A percentile compares a stretch with the other conserved stretches of the same genome.
Conservation (phyloP, 2,797 vertebrate genomes). For the Sebastes diaconus region DNA sequence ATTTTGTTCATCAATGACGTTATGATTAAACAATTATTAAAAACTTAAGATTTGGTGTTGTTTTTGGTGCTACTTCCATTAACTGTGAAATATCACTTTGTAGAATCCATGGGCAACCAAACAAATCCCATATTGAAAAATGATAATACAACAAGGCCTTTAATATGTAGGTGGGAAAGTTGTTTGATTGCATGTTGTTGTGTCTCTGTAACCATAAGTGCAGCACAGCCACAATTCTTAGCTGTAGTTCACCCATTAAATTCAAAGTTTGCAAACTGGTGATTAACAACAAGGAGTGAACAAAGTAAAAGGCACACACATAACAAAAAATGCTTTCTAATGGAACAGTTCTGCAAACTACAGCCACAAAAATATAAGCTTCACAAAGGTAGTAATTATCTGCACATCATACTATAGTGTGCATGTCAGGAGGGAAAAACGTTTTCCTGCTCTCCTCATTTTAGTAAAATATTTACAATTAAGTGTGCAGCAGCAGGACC, state of each 20-base stretch:
- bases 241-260: background rate
- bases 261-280: background rate
- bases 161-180: background rate
- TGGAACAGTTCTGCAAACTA: background rate
- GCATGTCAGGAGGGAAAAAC: background rate
- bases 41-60: background rate
- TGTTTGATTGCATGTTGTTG: background rate
- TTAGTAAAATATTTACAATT: background rate
- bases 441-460: background rate
- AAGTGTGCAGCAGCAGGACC: background rate
- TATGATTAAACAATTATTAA: conserved; percentile 31
- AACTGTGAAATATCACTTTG: background rate
- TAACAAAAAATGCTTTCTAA: background rate
- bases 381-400: background rate
- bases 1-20: conserved; percentile 8
- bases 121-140: background rate
- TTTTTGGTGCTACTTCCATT: background rate
- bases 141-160: background rate
- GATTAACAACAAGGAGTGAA: background rate
- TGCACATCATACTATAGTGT: background rate
- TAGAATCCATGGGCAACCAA: background rate
- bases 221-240: background rate
- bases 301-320: background rate
- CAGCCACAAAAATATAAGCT: background rate
- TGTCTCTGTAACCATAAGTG: background rate